Conservation (phyloP, 2,888 invertebrate species). For the Gastrophysa polygoni region DNA sequence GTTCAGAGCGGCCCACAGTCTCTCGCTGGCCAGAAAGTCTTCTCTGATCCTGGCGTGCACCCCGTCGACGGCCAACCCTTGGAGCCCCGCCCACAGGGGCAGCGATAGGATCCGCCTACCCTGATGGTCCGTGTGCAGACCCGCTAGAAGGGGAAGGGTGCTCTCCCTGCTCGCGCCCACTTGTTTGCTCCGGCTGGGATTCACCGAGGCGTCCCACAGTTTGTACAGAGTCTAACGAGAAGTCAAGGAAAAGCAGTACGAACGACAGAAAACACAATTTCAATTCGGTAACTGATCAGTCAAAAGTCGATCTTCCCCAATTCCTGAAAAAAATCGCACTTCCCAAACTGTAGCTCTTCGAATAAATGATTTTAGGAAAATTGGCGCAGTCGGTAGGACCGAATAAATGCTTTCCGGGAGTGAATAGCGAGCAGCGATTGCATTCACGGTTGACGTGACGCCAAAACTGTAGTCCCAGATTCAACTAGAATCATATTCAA, state of each 20-base stretch:
- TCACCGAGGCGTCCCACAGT: slow-evolving; percentile 55
- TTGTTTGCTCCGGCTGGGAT: slow-evolving; percentile 48
- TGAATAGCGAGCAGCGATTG: too few species aligned
- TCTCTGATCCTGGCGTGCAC: slow-evolving; percentile 73
- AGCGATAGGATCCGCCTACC: slow-evolving; percentile 74
- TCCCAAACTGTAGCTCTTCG: too few species aligned
- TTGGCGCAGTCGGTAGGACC: too few species aligned
- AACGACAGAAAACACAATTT: too few species aligned
- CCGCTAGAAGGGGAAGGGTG: slow-evolving; percentile 66
- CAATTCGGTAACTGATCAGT: too few species aligned
- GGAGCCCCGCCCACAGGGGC: slow-evolving; percentile 83
- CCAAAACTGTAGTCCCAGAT: too few species aligned
- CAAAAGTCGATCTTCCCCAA: too few species aligned
- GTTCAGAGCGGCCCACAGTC: slow-evolving; percentile 65
- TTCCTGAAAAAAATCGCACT: too few species aligned
- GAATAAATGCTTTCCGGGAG: too few species aligned
- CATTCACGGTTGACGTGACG: too few species aligned
- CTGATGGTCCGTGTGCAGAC: slow-evolving; percentile 61
- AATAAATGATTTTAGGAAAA: too few species aligned
- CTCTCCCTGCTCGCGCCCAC: slow-evolving; percentile 61
- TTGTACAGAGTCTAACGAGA: slow-evolving; percentile 54
- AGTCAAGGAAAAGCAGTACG: slow-evolving; percentile 46
- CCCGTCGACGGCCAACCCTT: slow-evolving; percentile 73
- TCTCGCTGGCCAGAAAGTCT: slow-evolving; percentile 76
- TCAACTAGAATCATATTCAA: too few species aligned